Evolutionary conservation across 2,797 vertebrate species (phyloP).

Genomic region (Lemur catta): DNA sequence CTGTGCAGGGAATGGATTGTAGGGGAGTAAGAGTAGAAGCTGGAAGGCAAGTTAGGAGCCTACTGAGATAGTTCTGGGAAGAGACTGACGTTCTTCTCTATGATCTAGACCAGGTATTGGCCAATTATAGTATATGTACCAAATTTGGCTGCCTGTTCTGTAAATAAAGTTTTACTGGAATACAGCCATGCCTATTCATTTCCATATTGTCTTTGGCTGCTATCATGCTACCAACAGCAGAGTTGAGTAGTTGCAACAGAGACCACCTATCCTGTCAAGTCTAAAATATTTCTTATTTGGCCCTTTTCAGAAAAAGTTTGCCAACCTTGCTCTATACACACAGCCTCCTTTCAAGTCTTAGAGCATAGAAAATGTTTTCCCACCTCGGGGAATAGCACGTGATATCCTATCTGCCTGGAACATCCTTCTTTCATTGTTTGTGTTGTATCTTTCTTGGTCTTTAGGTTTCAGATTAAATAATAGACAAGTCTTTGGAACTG

Average conservation of each 20-base stretch:
- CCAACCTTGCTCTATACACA: neutral
- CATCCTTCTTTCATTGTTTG: neutral
- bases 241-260: neutral
- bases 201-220: neutral
- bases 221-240: neutral
- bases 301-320: neutral
- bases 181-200: neutral
- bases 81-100: neutral
- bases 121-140: neutral
- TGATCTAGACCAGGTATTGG: neutral
- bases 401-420: neutral
- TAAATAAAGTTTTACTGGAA: neutral
- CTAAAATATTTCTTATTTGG: neutral
- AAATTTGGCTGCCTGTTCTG: neutral
- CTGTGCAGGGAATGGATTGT: neutral
- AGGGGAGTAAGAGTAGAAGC: neutral
- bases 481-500: neutral
- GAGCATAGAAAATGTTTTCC: neutral
- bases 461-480: neutral
- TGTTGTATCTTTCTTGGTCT: neutral
- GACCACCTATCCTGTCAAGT: neutral
- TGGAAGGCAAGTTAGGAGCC: conserved; percentile 71
- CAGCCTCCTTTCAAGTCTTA: conserved; percentile 63
- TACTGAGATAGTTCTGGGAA: neutral
- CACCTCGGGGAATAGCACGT: neutral